phyloP scores from a whole-genome alignment of 1,140 invertebrate species.

The Archegozetes longisetosus region DNA sequence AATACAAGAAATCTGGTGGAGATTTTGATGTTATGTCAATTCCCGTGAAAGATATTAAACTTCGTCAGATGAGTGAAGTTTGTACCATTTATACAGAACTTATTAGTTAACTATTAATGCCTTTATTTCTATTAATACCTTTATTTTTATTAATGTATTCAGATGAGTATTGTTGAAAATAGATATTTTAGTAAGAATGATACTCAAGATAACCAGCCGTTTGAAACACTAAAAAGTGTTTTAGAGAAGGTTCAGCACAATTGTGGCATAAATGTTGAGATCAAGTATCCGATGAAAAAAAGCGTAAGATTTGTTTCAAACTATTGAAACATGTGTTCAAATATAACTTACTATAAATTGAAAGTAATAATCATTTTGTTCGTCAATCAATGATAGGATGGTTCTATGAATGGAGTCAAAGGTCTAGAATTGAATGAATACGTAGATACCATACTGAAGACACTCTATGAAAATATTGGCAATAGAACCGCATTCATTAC shows the following conservation, averaged over 20 bases:
- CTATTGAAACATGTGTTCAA: slow-evolving; percentile 28
- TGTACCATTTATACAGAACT: not conserved
- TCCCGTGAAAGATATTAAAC: not conserved
- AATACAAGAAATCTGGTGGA: not conserved
- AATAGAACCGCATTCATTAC: slow-evolving; percentile 71
- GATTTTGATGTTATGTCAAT: not conserved
- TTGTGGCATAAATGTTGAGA: slow-evolving; percentile 14
- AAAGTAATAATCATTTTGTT: not conserved
- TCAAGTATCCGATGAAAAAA: slow-evolving; percentile 15
- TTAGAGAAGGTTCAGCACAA: slow-evolving; percentile 8
- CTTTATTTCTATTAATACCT: not conserved
- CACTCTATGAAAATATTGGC: slow-evolving; percentile 51
- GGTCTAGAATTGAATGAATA: slow-evolving; percentile 80
- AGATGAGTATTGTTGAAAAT: not conserved
- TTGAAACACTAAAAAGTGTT: slow-evolving; percentile 8
- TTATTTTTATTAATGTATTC: not conserved
- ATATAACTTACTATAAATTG: not conserved
- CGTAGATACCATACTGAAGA: slow-evolving; percentile 69
- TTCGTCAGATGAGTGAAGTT: not conserved
- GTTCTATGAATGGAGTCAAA: slow-evolving; percentile 66
- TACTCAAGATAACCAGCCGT: slow-evolving; percentile 17
- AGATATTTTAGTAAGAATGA: slow-evolving; percentile 25
- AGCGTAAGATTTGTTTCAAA: too few relatives aligned
- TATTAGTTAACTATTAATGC: not conserved
- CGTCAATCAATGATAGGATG: too few relatives aligned